Base-by-base conservation (phyloP, 2,113 vertebrate genomes). In the Periophthalmus modestus region DNA sequence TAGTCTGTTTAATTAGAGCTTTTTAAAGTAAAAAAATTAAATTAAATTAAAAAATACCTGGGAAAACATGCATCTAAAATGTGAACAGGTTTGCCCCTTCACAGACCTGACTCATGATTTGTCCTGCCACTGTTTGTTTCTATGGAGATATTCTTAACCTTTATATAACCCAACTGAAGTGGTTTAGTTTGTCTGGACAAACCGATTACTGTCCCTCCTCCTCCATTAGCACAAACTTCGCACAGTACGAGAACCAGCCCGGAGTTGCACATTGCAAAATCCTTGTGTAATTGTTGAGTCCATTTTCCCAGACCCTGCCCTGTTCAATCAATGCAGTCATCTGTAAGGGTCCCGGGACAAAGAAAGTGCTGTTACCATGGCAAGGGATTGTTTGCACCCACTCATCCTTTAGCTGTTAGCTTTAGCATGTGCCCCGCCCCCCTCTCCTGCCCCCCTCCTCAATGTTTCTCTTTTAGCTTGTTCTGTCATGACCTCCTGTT, bases 301-400 rank as follows among this genome's bases (percentile, higher is more conserved):
- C 67, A 24, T 74, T 84, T 89, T 86, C 77, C 88, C 87, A 88
- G 73, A 81, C 72, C 57, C 57, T 67, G 39, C 71, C 74, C 68
- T 78, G 78, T 82, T 81, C 82, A 85, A 86, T 90, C 90, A 86
- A 80, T 82, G 78, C 86, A 74, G 88, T 92, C 80, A 79, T 86
- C 83, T 89, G 84, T 92, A 88, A 58, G 63, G 83, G 82, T 75
- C 69, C 59, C 3, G 74, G 62, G 81, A 93, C 92, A 92, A 93
- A 91, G 85, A 82, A 80, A 2, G 71, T 48, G 85, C 82, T 19
- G 87, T 92, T 43, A 66, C 90, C 84, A 91, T 92, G 88, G 91
- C 50, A 88, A 92, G 71, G 88, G 87, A 92, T 93, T 93, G 92
- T 93, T 92, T 91, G 91, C 86, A 81, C 91, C 88, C 90, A 92